Conservation (phyloP, 2,797 vertebrate genomes). For the Crocodylus rhombifer region DNA sequence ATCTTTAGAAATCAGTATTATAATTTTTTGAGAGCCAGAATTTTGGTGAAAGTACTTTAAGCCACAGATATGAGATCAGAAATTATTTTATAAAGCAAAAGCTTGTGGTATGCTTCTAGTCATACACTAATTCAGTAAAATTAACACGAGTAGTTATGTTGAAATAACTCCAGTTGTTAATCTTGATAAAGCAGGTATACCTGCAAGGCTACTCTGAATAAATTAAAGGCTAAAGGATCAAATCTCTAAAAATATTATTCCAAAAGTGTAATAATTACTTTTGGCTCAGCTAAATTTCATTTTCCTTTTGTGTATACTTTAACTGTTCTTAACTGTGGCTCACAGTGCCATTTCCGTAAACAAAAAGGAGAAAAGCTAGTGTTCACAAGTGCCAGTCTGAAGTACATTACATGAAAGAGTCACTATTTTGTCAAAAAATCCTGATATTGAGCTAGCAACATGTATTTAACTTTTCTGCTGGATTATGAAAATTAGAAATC, state of each 20-base stretch:
- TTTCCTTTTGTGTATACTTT: neutral
- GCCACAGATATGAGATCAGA: neutral
- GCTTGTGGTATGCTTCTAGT: neutral
- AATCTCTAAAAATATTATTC: neutral
- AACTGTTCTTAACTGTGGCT: neutral
- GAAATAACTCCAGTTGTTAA: neutral
- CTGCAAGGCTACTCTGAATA: slow-evolving; percentile 6
- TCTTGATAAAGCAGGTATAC: neutral
- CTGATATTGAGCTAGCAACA: neutral
- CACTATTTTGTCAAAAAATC: slow-evolving; percentile 60
- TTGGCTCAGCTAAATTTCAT: slow-evolving; percentile 11
- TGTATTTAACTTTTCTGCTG: neutral
- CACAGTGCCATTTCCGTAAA: neutral
- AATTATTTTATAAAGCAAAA: neutral
- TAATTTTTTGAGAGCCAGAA: neutral
- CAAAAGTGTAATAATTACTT: neutral
- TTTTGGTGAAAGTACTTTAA: neutral
- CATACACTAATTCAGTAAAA: slow-evolving; percentile 5
- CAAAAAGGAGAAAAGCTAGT: neutral
- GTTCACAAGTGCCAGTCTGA: neutral
- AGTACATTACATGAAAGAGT: slow-evolving; percentile 63
- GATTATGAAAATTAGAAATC: slow-evolving; percentile 24
- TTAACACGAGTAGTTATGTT: neutral
- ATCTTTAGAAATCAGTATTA: slow-evolving; percentile 27
- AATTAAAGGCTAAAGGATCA: neutral